Base-by-base conservation (phyloP, 2,888 invertebrate genomes). In the Galerucella calmariensis region DNA sequence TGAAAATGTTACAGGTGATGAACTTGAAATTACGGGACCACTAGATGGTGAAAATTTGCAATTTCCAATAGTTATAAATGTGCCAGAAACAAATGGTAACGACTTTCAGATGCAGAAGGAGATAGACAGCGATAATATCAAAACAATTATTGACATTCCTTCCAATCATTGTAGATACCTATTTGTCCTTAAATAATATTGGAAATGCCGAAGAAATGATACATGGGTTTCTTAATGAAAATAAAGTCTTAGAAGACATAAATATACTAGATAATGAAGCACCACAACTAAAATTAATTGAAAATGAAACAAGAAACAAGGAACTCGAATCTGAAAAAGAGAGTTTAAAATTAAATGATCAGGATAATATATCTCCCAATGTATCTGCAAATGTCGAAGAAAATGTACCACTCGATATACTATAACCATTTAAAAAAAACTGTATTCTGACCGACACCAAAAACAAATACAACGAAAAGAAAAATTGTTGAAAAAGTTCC, bases 351-450 rank as follows among this genome's bases (percentile, higher is more conserved):
- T 72, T 72, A 35, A 72, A 72, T 72, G 62, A 73, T 35, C 16
- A 70, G 44, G 66, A 63, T 65, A 74, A 70, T 67, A 61, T 59
- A 59, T 44, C 65, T 41, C 35, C 69, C 51, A 66, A 69, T 69
- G 51, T 27, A 27, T 27, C 27, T 27, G 27, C 27, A 27, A 27
- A 27, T 27, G 27, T 27, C 2, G 27, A 27, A 67, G 27, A 48
- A 35, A 70, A 74, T 72, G 67, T 61, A 58, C 58, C 63, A 72
- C 20, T 61, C 59, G 58, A 69, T 74, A 58, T 74, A 66, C 70
- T 70, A 74, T 74, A 62, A 70, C 70, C 67, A 66, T 74, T 74
- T 44, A 74, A 74, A 74, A n/a, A 74, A 74, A 69, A 66, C 69
- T 44, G 48, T 70, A 59, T 74, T 74, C 65, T 69, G 74, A 67